Evolutionary conservation across 1,140 invertebrate species (phyloP), one percentile per base, ranked within the genome.

Genomic region (Meloidogyne floridensis): DNA sequence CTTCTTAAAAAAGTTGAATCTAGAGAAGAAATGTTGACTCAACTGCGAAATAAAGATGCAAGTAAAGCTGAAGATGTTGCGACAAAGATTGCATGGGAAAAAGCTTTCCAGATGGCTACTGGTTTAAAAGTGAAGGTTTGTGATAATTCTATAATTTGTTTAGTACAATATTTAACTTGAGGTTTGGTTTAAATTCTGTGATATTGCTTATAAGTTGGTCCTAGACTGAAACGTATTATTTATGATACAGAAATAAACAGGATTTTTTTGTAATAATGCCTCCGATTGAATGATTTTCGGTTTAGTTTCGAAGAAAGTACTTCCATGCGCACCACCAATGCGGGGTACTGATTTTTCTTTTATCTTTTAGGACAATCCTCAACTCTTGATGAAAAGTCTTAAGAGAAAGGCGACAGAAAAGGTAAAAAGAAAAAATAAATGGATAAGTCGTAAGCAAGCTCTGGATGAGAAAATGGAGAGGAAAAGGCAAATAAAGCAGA

Each of bases 101-200:
- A 71, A 6, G 86, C 82, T 9, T 72, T 87, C 10, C 85, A 83
- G 18, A 51, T 84, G 74, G 86, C 86, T 32, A 73, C 78, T 71
- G 86, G 87, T 20, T 74, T 72, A 72, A 87, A 84, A 79, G 76
- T 86, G 11, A 89, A 87, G 69, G 86, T 80, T n/a, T 10, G 82
- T 53, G 18, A 13, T 54, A 10, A 11, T 13, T 54, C 8, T 10
- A 10, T 3, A 11, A 10, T 54, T 9, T 54, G 9, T 54, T 54
- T 11, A 54, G 9, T 54, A 56, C 42, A 53, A 43, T 18, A 11
- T 43, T 0, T n/a, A 77, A 54, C 10, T 7, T 18, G 51, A 15
- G 51, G 32, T 32, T 32, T 32, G 32, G 2, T 32, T 32, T 32
- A 32, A 2, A 32, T 32, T 32, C 32, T 32, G 32, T 32, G 32